Percentiles rank a stretch among this genome's conserved stretches.
Evolutionary conservation across 2,113 vertebrate genomes (phyloP).

Genomic region (Capricornis sumatraensis): DNA sequence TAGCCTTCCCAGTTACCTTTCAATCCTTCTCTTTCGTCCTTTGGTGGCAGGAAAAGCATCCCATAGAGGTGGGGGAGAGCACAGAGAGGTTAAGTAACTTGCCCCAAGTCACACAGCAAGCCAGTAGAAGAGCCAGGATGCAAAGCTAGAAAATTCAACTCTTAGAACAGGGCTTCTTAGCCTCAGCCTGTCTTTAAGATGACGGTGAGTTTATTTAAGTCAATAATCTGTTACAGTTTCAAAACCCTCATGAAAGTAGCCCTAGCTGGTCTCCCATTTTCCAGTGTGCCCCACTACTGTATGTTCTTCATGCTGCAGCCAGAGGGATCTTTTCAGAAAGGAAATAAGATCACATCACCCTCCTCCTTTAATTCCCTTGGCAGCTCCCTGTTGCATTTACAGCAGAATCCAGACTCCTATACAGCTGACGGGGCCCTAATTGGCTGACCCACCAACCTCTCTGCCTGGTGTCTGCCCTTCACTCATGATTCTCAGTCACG

Average conservation of each 20-base stretch:
- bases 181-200: neutral
- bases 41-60: neutral
- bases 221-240: neutral
- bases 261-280: neutral
- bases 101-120: neutral
- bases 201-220: neutral
- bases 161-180: neutral
- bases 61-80: neutral
- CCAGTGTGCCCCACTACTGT: fast-evolving
- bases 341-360: neutral
- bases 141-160: neutral
- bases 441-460: neutral
- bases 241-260: neutral
- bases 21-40: neutral
- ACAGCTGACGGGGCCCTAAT: neutral
- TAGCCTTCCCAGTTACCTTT: neutral
- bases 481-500: fast-evolving
- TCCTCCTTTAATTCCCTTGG: neutral
- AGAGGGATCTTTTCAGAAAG: neutral
- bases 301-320: neutral
- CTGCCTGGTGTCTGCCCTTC: neutral
- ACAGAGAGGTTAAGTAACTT: neutral
- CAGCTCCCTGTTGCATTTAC: neutral
- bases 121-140: neutral
- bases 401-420: neutral